Percentiles rank a stretch among this genome's conserved stretches.
Conservation (phyloP, 2,797 vertebrate species). For the Chromis chromis region DNA sequence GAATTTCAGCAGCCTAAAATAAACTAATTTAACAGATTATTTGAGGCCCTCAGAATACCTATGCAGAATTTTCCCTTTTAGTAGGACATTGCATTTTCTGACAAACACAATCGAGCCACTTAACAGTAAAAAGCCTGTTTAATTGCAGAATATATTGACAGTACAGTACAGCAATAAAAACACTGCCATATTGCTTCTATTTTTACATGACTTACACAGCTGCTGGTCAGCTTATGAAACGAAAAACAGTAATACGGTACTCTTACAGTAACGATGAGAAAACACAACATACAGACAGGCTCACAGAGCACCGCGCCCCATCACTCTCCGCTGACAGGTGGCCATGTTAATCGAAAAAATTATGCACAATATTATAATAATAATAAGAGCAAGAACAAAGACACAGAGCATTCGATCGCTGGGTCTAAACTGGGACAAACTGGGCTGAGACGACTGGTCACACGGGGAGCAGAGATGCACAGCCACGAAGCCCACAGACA, state of each 20-base stretch:
- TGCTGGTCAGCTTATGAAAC: constrained; percentile 73
- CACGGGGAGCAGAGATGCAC: constrained; percentile 62
- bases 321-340: constrained; percentile 53
- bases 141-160: constrained; percentile 84
- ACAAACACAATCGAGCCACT: constrained; percentile 26
- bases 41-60: not conserved
- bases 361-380: constrained; percentile 68
- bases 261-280: constrained; percentile 67
- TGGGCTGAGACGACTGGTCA: constrained; percentile 55
- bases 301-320: constrained; percentile 67
- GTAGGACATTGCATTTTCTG: not conserved
- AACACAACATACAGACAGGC: constrained; percentile 70
- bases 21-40: not conserved
- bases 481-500: constrained; percentile 62
- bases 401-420: constrained; percentile 50
- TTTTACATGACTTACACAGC: constrained; percentile 80
- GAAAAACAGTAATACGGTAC: constrained; percentile 69
- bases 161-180: constrained; percentile 82
- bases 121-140: constrained; percentile 80
- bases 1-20: not conserved
- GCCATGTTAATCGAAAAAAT: constrained; percentile 59
- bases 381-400: constrained; percentile 66
- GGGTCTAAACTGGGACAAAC: constrained; percentile 42
- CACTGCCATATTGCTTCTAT: constrained; percentile 79
- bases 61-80: not conserved